These are phyloP conservation scores for Todus mexicanus DNA, from an alignment of 2,797 vertebrate genomes.

Conservation along the genomic window DNA sequence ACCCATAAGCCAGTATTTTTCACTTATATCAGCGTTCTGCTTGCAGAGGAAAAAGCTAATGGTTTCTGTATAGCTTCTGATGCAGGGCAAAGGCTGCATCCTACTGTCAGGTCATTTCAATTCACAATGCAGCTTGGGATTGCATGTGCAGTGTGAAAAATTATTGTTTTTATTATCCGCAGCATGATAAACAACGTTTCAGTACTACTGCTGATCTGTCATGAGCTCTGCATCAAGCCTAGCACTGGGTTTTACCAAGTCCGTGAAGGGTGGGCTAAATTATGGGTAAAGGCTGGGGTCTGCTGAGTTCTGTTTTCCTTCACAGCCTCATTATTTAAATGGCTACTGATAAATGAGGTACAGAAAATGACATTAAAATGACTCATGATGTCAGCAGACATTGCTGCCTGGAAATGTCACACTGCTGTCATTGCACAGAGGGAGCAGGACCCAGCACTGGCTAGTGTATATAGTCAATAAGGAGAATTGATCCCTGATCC, in stretches of 20 bases:
- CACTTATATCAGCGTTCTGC: not conserved
- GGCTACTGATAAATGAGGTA: conserved; percentile 31
- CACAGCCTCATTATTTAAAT: conserved; percentile 23
- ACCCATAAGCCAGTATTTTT: not conserved
- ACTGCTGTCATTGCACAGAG: not conserved
- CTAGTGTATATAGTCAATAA: not conserved
- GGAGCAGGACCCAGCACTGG: not conserved
- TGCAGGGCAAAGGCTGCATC: not conserved
- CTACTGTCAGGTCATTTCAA: not conserved
- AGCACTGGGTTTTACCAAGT: not conserved
- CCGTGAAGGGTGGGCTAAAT: not conserved
- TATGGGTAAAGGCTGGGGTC: not conserved
- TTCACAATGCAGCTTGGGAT: not conserved
- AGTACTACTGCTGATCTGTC: not conserved
- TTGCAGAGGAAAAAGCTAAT: not conserved
- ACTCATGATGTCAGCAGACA: conserved; percentile 31
- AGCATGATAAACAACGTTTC: not conserved
- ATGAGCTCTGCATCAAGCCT: not conserved
- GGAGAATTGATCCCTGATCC: not conserved
- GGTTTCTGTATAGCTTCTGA: not conserved
- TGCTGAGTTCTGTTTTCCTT: not conserved
- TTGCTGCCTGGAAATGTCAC: conserved; percentile 12
- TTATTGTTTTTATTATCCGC: not conserved
- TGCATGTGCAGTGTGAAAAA: not conserved
- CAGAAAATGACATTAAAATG: conserved; percentile 56